A percentile compares a stretch with the other conserved stretches of the same genome.
Conservation (phyloP, 1,140 invertebrate genomes). For the Diprion similis region DNA sequence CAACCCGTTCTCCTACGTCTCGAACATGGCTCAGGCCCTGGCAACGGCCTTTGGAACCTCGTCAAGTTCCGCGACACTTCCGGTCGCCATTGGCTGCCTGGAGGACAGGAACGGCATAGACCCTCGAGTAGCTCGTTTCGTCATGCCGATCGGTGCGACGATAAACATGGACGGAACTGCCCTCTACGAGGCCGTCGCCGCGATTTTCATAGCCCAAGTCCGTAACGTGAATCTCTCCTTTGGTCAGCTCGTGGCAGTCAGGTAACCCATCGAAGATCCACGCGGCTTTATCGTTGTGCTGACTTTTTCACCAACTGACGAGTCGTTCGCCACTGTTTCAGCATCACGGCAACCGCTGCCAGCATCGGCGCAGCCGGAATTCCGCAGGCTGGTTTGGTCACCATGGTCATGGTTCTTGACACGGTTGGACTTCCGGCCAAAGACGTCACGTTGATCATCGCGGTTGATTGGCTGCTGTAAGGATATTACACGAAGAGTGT, state of each 20-base stretch:
- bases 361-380: slow-evolving; percentile 91
- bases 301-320: slow-evolving; percentile 67
- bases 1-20: slow-evolving; percentile 73
- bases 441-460: slow-evolving; percentile 82
- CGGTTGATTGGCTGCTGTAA: slow-evolving; percentile 90
- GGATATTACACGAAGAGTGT: too few species aligned
- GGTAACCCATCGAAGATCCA: slow-evolving; percentile 58
- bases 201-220: slow-evolving; percentile 85
- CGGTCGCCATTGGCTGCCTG: slow-evolving; percentile 77
- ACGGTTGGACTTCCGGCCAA: slow-evolving; percentile 82
- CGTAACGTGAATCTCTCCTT: slow-evolving; percentile 69
- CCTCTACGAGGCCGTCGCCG: slow-evolving; percentile 84
- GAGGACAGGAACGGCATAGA: slow-evolving; percentile 82
- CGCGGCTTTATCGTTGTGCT: slow-evolving; percentile 57
- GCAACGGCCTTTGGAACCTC: slow-evolving; percentile 82
- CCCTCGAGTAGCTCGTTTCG: slow-evolving; percentile 79
- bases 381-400: slow-evolving; percentile 83
- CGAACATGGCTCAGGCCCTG: slow-evolving; percentile 77
- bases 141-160: slow-evolving; percentile 85
- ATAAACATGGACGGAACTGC: slow-evolving; percentile 90
- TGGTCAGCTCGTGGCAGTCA: slow-evolving; percentile 77
- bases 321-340: slow-evolving; percentile 59
- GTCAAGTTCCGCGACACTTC: slow-evolving; percentile 78
- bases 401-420: slow-evolving; percentile 87
- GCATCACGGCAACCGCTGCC: slow-evolving; percentile 85